A percentile compares a stretch with the other conserved stretches of the same genome.
phyloP scores from a whole-genome alignment of 2,113 vertebrate species.

The Hippocampus comes region DNA sequence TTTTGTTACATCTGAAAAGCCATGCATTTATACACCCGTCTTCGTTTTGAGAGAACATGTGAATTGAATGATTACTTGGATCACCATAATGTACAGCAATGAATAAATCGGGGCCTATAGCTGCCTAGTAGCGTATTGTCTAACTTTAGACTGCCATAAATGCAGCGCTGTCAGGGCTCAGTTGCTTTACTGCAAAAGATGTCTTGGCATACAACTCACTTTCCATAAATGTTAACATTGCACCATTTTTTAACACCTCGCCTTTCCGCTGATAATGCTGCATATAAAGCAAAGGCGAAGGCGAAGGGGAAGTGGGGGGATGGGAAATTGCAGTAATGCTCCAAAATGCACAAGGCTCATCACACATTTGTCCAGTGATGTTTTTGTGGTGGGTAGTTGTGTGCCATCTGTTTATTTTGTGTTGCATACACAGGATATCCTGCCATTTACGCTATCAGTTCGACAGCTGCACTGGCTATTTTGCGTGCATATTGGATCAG shows the following conservation, averaged over 20 bases:
- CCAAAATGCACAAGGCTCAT: neutral
- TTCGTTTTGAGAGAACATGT: neutral
- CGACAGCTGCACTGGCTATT: neutral
- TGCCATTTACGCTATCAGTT: neutral
- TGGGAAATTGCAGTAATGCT: neutral
- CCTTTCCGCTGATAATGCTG: neutral
- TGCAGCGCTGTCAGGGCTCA: neutral
- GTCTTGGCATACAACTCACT: neutral
- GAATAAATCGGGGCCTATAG: neutral
- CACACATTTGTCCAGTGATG: neutral
- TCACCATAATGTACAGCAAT: neutral
- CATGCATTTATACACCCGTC: neutral
- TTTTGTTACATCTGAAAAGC: neutral
- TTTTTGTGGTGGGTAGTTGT: neutral
- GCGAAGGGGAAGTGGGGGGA: neutral
- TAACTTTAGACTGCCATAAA: neutral
- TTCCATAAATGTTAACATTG: constrained; percentile 2
- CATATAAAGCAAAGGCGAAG: neutral
- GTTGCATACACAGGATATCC: neutral
- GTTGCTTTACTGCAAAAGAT: neutral
- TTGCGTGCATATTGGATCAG: neutral
- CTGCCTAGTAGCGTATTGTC: neutral
- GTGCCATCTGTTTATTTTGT: constrained; percentile 2
- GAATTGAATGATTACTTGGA: neutral
- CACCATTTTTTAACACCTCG: neutral